Percentiles rank a stretch among this genome's conserved stretches.
phyloP scores from a whole-genome alignment of 1,140 invertebrate species.

The Maniola jurtina region DNA sequence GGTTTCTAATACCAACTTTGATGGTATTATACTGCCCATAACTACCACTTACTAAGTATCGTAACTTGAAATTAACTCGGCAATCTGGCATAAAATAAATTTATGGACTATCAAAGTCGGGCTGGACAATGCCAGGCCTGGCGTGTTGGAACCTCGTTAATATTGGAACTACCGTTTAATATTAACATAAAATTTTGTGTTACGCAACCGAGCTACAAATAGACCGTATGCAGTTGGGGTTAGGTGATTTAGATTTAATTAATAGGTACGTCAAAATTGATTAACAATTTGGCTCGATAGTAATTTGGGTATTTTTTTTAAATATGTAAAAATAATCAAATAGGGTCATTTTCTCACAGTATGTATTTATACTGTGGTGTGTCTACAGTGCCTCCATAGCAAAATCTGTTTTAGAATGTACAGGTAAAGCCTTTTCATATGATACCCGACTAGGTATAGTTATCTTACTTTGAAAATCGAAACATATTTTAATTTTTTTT shows the following conservation, averaged over 20 bases:
- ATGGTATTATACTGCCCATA: constrained; percentile 26
- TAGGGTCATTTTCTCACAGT: no score
- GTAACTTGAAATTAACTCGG: constrained; percentile 42
- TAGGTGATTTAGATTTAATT: constrained; percentile 22
- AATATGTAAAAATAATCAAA: no score
- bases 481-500: no score
- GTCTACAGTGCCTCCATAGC: no score
- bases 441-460: no score
- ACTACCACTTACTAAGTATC: constrained; percentile 33
- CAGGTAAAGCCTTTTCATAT: no score
- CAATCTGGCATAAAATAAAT: constrained; percentile 39
- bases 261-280: background rate
- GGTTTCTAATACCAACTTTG: constrained; percentile 33
- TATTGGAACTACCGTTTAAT: constrained; percentile 29
- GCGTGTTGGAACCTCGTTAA: constrained; percentile 29
- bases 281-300: no score
- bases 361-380: no score
- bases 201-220: constrained; percentile 28
- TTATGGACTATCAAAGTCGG: constrained; percentile 35
- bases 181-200: constrained; percentile 37
- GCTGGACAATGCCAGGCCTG: constrained; percentile 25
- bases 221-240: constrained; percentile 18
- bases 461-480: no score
- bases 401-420: no score
- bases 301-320: no score